Evolutionary conservation across 1,140 invertebrate genomes (phyloP).

Genomic region (Tribolium castaneum): DNA sequence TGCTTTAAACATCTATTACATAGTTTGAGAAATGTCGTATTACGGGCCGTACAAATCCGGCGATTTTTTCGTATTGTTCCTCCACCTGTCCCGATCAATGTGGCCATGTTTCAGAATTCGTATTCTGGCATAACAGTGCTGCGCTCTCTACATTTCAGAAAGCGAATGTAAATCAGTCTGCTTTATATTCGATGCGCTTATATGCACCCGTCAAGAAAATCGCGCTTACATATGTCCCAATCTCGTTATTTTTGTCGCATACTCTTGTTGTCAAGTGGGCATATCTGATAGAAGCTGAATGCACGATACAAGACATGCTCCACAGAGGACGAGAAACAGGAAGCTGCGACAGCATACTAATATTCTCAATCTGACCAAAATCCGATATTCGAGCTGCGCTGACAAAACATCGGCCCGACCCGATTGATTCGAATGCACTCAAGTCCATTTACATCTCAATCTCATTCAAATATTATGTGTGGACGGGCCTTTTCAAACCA

Average conservation of each 20-base stretch:
- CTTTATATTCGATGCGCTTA: slow-evolving; percentile 43
- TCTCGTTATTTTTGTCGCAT: slow-evolving; percentile 49
- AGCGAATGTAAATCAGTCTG: slow-evolving; percentile 35
- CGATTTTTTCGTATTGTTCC: neutral
- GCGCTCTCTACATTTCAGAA: neutral
- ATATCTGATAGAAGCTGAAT: slow-evolving; percentile 46
- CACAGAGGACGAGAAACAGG: slow-evolving; percentile 23
- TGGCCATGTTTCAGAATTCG: too few relatives aligned
- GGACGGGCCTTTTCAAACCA: neutral
- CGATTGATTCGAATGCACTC: slow-evolving; percentile 11
- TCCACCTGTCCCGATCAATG: too few relatives aligned
- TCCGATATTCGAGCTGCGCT: slow-evolving; percentile 32
- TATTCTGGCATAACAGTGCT: too few relatives aligned
- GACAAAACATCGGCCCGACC: slow-evolving; percentile 24
- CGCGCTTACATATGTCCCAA: slow-evolving; percentile 45
- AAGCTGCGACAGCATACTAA: slow-evolving; percentile 46
- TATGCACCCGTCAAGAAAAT: slow-evolving; percentile 47
- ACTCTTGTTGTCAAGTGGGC: slow-evolving; percentile 46
- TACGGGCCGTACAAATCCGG: too few relatives aligned
- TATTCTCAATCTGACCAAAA: slow-evolving; percentile 43
- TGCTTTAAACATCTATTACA: slow-evolving; percentile 1
- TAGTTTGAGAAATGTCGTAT: neutral
- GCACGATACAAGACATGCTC: slow-evolving; percentile 32
- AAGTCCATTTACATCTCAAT: neutral
- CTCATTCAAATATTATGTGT: neutral